Base-by-base conservation (phyloP, 1,140 invertebrate species). In the Hycleus phaleratus region DNA sequence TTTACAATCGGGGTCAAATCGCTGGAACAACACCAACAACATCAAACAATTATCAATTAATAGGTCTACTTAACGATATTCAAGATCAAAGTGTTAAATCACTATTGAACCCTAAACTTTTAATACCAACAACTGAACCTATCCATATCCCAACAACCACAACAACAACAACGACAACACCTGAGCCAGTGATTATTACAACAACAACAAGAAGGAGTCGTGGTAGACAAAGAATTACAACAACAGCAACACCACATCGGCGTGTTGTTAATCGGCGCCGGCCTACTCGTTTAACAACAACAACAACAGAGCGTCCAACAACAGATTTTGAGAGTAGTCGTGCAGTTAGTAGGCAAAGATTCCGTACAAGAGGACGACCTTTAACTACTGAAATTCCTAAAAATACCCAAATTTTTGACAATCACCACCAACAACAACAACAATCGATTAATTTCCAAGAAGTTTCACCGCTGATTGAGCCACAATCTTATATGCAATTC, bases 21-120 rank as follows among this genome's bases (percentile, higher is more conserved):
- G 5, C 26, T 2, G 6, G 5, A 38, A 45, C 45, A 24, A 57
- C 38, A 49, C 11, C 38, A 58, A 46, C 25, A 50, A 48, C 38
- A 51, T 70, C 77, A 0, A 74, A 82, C 48, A 80, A 77, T 9
- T 76, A 79, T 0, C 76, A 80, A 52, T 69, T 83, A 32, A 79
- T 81, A 7, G 79, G 79, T 1, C 65, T 83, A 18, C 78, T 83
- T 0, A 85, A 83, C 64, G 79, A 81, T 8, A 69, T 85, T 12
- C 70, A 82, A 58, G 81, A 84, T 47, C 70, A 68, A 66, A 60
- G 68, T 32, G 61, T 73, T 25, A 52, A 68, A 49, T 63, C 70
- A 38, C 51, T 73, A 38, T 45, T 72, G 42, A 56, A 61, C 9
- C 69, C 71, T 4, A 64, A 65, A 38, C 44, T 66, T 8, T 58